Evolutionary conservation across 2,113 vertebrate species (phyloP).

Genomic region (Otolemur garnettii): DNA sequence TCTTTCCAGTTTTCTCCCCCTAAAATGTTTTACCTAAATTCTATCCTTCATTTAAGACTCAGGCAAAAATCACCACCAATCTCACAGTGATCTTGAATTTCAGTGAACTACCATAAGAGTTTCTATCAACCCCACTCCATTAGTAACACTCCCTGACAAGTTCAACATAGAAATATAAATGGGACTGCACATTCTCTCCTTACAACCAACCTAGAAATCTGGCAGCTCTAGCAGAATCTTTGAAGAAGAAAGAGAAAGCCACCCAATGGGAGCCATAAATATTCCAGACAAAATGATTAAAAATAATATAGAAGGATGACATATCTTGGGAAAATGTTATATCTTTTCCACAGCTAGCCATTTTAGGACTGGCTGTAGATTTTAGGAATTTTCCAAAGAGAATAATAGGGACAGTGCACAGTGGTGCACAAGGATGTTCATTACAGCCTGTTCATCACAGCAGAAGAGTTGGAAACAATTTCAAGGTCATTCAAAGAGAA

Average conservation of each 20-base stretch:
- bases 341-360: neutral
- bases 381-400: constrained; percentile 46
- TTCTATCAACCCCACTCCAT: neutral
- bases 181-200: neutral
- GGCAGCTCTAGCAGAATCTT: neutral
- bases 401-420: neutral
- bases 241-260: neutral
- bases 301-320: neutral
- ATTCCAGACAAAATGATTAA: constrained; percentile 11
- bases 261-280: neutral
- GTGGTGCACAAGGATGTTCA: neutral
- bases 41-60: neutral
- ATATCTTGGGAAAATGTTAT: neutral
- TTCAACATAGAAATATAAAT: neutral
- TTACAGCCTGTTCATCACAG: neutral
- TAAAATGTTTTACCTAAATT: neutral
- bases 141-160: neutral
- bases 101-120: neutral
- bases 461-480: neutral
- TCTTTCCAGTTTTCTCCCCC: neutral
- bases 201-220: neutral
- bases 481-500: constrained; percentile 25
- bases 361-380: constrained; percentile 48
- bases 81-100: neutral
- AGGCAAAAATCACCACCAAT: neutral